phyloP scores from a whole-genome alignment of 2,797 vertebrate species.

The Sternotherus odoratus region DNA sequence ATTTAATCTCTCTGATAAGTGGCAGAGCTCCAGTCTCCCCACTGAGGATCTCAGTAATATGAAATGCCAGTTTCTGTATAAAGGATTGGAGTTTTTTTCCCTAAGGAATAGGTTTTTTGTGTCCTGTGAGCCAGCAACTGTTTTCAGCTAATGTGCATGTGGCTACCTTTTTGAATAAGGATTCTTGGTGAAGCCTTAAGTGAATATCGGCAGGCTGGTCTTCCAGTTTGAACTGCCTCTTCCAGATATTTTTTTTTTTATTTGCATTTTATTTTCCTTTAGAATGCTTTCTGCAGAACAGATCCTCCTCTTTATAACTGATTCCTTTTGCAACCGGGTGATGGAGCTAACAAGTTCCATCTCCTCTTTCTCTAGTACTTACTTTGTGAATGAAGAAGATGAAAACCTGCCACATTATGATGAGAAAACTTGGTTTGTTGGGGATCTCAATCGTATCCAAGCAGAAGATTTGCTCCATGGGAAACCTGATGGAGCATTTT shows the following conservation, averaged over 20 bases:
- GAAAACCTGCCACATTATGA: slow-evolving; percentile 94
- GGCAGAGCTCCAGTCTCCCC: background rate
- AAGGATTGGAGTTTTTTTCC: background rate
- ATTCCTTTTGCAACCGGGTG: background rate
- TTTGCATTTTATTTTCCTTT: background rate
- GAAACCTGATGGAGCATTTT: slow-evolving; percentile 93
- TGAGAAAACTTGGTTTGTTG: slow-evolving; percentile 97
- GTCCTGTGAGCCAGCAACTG: background rate
- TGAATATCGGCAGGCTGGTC: background rate
- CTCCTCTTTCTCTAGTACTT: slow-evolving; percentile 81
- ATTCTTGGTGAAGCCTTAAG: background rate
- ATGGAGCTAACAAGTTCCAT: background rate
- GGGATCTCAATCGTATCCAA: slow-evolving; percentile 91
- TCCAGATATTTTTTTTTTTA: background rate
- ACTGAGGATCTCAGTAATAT: background rate
- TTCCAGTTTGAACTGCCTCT: background rate
- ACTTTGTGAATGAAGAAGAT: slow-evolving; percentile 92
- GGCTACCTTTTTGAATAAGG: background rate
- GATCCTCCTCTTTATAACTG: background rate
- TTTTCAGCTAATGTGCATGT: background rate
- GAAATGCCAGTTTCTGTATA: background rate
- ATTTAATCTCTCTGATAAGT: slow-evolving; percentile 14
- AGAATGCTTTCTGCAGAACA: background rate
- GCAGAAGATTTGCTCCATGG: slow-evolving; percentile 93
- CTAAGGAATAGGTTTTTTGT: background rate